Evolutionary conservation across 2,113 vertebrate species (phyloP), one percentile per base, ranked within the genome.

Genomic region (Sakesphorus luctuosus): DNA sequence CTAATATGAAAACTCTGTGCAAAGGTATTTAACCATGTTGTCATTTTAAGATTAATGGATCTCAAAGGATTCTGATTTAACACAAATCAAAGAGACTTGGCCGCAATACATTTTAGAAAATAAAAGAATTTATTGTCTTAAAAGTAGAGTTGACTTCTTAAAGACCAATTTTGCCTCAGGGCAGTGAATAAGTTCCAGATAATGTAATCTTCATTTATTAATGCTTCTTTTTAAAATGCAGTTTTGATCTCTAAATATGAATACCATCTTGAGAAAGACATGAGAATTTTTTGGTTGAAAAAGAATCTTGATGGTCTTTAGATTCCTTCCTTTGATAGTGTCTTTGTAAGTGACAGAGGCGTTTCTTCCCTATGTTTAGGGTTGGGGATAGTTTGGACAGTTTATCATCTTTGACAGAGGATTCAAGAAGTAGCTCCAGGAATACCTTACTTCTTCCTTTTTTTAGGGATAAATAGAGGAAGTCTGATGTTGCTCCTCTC

Each of bases 11-110:
- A 89, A 46, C 13, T 47, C 72, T 56, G 0, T 84, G 24, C 73
- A 53, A 85, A 93, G 31, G 53, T 85, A 49, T 94, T 88, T 79
- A 93, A 95, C 66, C 31, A 36, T 66, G 50, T 73, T 95, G 74
- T 84, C 66, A 47, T 21, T 67, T 23, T 78, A 55, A 71, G 55
- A 84, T 79, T 84, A 44, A 49, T 85, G 53, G 29, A 66, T 91
- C 90, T 93, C 36, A n/a, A 65, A 95, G 53, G 46, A 76, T 90
- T 91, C 50, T 58, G 35, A 28, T 91, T 72, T 76, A 87, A 49
- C 73, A 91, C 63, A 91, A 76, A 76, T 79, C 62, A 73, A 52
- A 84, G 74, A 95, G 66, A 73, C 36, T 76, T 83, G 46, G 2
- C 31, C 16, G 5, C 72, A 85, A 61, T 55, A 40, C 24, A 18